Evolutionary conservation across 1,140 invertebrate species (phyloP).

Genomic region (Orchesella cincta): DNA sequence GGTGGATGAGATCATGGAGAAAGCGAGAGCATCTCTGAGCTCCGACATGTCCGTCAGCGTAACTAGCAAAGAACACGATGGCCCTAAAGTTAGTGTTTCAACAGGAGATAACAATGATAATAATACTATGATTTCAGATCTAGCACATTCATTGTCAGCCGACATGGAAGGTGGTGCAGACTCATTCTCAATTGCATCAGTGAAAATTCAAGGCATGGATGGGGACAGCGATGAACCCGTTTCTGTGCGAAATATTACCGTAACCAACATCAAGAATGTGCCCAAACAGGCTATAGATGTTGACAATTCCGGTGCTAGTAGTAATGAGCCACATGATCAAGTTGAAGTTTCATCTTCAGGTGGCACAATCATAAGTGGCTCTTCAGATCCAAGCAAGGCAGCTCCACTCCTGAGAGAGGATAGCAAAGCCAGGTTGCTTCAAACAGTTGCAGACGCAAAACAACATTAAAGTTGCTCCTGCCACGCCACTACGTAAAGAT

Average conservation of each 20-base stretch:
- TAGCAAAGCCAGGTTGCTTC: conserved; percentile 47
- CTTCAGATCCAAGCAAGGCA: conserved; percentile 1
- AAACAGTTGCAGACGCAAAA: conserved; percentile 50
- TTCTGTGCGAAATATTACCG: conserved; percentile 38
- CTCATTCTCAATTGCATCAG: conserved; percentile 23
- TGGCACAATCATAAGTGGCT: no score
- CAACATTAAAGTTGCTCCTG: conserved; percentile 43
- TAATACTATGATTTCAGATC: conserved; percentile 25
- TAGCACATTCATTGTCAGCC: background rate
- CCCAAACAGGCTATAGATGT: conserved; percentile 7
- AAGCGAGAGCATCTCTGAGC: background rate
- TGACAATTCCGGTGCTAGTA: background rate
- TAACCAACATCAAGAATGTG: conserved; percentile 33
- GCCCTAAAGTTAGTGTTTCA: background rate
- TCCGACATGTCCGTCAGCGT: background rate
- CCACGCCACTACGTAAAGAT: conserved; percentile 27
- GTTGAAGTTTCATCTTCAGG: no score
- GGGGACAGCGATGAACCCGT: background rate
- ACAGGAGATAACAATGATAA: conserved; percentile 11
- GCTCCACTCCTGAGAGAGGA: conserved; percentile 42
- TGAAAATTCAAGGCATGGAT: conserved; percentile 30
- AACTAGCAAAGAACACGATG: background rate
- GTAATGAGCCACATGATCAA: no score
- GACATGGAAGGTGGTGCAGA: conserved; percentile 17
- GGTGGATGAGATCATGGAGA: conserved; percentile 43